Evolutionary conservation across 2,113 vertebrate species (phyloP).

Genomic region (Mohoua ochrocephala): DNA sequence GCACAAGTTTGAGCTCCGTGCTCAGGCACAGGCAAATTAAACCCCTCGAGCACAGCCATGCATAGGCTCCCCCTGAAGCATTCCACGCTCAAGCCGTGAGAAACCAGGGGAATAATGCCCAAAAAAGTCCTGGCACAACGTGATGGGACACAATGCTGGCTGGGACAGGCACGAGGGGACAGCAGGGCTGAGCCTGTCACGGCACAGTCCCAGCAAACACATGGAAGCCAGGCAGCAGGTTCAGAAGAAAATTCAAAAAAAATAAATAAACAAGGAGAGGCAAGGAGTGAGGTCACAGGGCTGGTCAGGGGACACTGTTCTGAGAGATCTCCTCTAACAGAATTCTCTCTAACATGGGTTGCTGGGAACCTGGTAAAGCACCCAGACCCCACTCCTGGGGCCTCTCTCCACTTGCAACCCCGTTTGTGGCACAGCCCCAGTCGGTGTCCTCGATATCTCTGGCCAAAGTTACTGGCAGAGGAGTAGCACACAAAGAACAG

Average conservation of each 20-base stretch:
- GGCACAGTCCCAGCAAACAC: neutral
- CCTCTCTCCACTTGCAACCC: neutral
- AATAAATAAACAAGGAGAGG: neutral
- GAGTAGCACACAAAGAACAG: neutral
- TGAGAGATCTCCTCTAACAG: neutral
- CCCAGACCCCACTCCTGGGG: neutral
- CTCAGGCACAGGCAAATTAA: neutral
- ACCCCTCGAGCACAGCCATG: accelerated
- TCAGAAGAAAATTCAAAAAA: neutral
- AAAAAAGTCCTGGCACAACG: neutral
- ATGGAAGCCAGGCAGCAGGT: neutral
- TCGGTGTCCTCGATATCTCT: accelerated
- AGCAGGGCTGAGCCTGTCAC: accelerated
- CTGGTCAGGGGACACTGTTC: neutral
- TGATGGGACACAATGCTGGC: neutral
- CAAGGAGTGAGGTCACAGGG: neutral
- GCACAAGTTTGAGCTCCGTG: neutral
- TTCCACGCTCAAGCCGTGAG: neutral
- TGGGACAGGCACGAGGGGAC: neutral
- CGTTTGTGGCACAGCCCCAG: accelerated
- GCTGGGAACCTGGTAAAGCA: neutral
- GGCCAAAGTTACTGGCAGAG: neutral
- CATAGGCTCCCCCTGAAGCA: neutral
- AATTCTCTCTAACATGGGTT: neutral
- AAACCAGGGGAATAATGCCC: neutral